These are phyloP conservation scores for Colletes gigas DNA, from an alignment of 1,140 invertebrate species.

Conservation along the genomic window DNA sequence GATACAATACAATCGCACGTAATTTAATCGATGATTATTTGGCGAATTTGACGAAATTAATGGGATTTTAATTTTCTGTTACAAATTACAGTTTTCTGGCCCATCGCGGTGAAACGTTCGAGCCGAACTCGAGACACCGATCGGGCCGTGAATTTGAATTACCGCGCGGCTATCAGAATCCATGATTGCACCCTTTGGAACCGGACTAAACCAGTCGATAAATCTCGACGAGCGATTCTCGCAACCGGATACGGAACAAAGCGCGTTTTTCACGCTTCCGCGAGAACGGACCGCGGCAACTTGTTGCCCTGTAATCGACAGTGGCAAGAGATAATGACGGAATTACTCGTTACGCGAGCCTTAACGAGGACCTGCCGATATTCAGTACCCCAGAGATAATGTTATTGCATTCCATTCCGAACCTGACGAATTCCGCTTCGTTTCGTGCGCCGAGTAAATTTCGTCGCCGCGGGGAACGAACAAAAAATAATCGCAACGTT, in stretches of 20 bases:
- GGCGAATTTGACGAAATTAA: too few species aligned
- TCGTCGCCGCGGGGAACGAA: background rate
- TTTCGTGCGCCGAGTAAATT: background rate
- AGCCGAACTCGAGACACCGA: background rate
- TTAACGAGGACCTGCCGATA: background rate
- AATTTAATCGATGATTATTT: too few species aligned
- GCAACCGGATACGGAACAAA: background rate
- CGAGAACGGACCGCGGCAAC: constrained; percentile 14
- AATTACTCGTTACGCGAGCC: constrained; percentile 38
- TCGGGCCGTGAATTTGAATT: background rate
- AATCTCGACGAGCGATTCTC: background rate
- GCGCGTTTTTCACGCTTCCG: constrained; percentile 1
- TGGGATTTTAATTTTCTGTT: too few species aligned
- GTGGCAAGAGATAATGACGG: constrained; percentile 20
- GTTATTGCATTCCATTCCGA: background rate
- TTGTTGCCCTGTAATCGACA: constrained; percentile 41
- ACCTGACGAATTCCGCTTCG: background rate
- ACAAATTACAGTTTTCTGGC: too few species aligned
- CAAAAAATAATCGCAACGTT: too few species aligned
- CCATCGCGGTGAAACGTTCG: background rate
- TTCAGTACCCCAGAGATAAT: background rate
- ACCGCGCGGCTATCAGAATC: constrained; percentile 2
- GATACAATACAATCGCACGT: too few species aligned
- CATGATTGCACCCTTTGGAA: background rate
- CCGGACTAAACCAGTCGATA: constrained; percentile 18